Evolutionary conservation across 2,113 vertebrate genomes (phyloP).

Genomic region (Ploceus nigricollis): DNA sequence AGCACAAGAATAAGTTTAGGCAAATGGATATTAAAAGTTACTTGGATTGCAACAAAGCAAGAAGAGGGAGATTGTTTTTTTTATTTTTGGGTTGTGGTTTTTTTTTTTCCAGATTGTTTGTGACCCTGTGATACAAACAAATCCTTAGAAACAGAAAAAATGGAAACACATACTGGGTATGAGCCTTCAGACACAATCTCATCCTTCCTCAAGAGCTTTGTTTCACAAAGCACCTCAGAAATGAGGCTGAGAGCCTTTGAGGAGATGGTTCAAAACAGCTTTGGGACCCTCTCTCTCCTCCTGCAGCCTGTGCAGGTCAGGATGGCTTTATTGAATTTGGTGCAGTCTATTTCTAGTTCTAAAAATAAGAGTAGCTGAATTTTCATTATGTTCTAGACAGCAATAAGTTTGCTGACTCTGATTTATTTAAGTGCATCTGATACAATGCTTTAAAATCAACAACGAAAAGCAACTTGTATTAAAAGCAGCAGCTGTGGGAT

Average conservation of each 20-base stretch:
- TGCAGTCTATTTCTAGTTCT: background rate
- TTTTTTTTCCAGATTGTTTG: background rate
- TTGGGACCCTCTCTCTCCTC: background rate
- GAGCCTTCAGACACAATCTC: background rate
- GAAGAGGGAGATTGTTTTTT: fast-evolving
- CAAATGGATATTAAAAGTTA: background rate
- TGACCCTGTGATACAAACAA: background rate
- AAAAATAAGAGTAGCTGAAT: background rate
- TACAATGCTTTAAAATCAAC: background rate
- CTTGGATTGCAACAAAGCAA: background rate
- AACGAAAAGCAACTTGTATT: background rate
- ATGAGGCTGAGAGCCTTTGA: background rate
- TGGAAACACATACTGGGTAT: background rate
- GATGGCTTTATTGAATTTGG: background rate
- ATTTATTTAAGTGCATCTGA: background rate
- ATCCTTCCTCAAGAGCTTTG: background rate
- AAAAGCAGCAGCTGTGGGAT: background rate
- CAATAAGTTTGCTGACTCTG: background rate
- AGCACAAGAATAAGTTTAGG: background rate
- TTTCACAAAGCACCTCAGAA: background rate
- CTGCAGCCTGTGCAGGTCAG: background rate
- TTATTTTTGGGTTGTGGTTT: fast-evolving
- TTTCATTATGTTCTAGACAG: background rate
- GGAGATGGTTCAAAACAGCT: background rate
- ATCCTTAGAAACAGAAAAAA: background rate